A percentile compares a stretch with the other conserved stretches of the same genome.
Evolutionary conservation across 2,113 vertebrate species (phyloP).

Genomic region (Ageneiosus marmoratus): DNA sequence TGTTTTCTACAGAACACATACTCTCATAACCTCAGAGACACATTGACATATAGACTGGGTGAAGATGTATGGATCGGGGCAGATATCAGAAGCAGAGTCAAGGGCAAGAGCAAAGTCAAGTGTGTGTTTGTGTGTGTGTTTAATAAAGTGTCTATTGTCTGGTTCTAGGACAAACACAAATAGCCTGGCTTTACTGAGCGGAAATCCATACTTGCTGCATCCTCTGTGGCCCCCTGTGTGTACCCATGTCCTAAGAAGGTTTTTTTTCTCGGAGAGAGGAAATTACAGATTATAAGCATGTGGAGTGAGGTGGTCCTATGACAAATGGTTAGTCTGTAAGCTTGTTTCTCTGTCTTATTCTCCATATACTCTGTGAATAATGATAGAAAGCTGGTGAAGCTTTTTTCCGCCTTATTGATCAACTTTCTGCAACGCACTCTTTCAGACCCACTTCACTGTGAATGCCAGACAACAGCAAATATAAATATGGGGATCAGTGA

Average conservation of each 20-base stretch:
- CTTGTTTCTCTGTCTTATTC: neutral
- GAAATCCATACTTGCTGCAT: conserved; percentile 9
- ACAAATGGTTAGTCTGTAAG: neutral
- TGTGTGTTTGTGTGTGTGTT: neutral
- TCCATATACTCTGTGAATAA: neutral
- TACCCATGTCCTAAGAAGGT: conserved; percentile 9
- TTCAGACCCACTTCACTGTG: neutral
- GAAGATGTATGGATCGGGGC: conserved; percentile 10
- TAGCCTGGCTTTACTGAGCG: conserved; percentile 10
- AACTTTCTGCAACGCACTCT: neutral
- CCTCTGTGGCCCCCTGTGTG: neutral
- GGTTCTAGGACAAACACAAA: conserved; percentile 28
- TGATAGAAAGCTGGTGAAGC: conserved; percentile 23
- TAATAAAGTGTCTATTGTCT: conserved; percentile 16
- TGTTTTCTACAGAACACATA: neutral
- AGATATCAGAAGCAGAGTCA: neutral
- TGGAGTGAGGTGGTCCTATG: too few relatives aligned
- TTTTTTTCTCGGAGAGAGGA: conserved; percentile 6
- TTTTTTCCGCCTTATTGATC: conserved; percentile 3
- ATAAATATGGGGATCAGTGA: neutral
- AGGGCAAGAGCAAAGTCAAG: neutral
- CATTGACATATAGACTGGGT: neutral
- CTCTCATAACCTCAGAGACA: neutral
- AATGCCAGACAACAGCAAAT: neutral
- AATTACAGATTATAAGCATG: neutral